Evolutionary conservation across 2,113 vertebrate species (phyloP).

Genomic region (Sialia sialis): DNA sequence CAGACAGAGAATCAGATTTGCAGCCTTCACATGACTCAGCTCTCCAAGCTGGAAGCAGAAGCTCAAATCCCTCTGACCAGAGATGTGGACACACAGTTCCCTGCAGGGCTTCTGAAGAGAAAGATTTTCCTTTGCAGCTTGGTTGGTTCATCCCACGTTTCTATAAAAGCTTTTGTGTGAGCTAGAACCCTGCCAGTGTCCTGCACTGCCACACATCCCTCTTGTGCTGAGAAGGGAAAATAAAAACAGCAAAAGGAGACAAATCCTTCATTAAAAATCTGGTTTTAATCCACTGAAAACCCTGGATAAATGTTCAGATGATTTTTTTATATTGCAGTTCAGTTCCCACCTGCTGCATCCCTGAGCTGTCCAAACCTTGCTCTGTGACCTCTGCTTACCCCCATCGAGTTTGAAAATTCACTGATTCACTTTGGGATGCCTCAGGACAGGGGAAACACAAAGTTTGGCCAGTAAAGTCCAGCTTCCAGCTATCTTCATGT

Average conservation of each 20-base stretch:
- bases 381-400: background rate
- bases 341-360: background rate
- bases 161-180: background rate
- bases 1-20: background rate
- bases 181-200: background rate
- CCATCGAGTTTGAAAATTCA: background rate
- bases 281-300: background rate
- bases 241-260: background rate
- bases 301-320: background rate
- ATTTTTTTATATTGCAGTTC: background rate
- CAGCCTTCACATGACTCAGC: conserved; percentile 20
- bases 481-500: background rate
- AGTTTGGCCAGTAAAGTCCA: background rate
- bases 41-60: background rate
- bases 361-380: background rate
- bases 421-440: background rate
- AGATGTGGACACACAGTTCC: background rate
- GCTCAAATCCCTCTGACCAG: background rate
- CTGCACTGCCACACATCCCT: background rate
- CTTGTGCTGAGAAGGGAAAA: background rate
- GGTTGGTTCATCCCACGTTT: background rate
- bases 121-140: background rate
- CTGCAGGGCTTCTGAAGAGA: background rate
- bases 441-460: background rate
- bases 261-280: background rate